These are phyloP conservation scores for Leptatherina wallacei DNA, from an alignment of 2,797 vertebrate species.

Conservation along the genomic window DNA sequence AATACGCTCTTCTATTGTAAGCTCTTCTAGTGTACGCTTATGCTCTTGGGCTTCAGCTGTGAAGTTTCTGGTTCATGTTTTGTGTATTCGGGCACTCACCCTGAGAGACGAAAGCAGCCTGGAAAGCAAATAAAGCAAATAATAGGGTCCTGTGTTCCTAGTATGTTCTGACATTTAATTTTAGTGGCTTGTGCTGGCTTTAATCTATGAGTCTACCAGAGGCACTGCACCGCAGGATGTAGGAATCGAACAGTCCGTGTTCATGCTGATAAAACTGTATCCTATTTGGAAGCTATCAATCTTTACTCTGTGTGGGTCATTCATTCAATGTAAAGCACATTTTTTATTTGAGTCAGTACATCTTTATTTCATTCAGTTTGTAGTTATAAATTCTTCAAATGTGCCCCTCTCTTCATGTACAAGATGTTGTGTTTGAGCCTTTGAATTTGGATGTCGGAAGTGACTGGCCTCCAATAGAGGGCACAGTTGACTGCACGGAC, in stretches of 20 bases:
- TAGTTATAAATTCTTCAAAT: conserved; percentile 17
- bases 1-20: conserved; percentile 57
- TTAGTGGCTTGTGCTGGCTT: conserved; percentile 32
- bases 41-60: conserved; percentile 74
- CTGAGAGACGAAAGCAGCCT: conserved; percentile 28
- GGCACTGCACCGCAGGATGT: conserved; percentile 21
- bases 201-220: conserved; percentile 42
- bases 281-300: conserved; percentile 39
- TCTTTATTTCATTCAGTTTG: conserved; percentile 28
- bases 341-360: conserved; percentile 12
- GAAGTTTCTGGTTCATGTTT: conserved; percentile 78
- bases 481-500: conserved; percentile 76
- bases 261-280: conserved; percentile 49
- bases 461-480: conserved; percentile 78
- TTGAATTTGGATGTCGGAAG: conserved; percentile 60
- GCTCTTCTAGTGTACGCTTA: conserved; percentile 64
- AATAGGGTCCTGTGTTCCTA: conserved; percentile 31
- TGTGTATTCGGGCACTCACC: conserved; percentile 43
- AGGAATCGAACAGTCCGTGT: conserved; percentile 31
- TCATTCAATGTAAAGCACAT: conserved; percentile 32
- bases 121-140: conserved; percentile 50
- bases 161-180: conserved; percentile 48
- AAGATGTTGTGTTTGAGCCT: conserved; percentile 31
- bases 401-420: conserved; percentile 26
- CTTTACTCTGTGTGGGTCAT: conserved; percentile 34